Evolutionary conservation across 2,797 vertebrate genomes (phyloP), one percentile per base, ranked within the genome.

Genomic region (Trachops cirrhosus): DNA sequence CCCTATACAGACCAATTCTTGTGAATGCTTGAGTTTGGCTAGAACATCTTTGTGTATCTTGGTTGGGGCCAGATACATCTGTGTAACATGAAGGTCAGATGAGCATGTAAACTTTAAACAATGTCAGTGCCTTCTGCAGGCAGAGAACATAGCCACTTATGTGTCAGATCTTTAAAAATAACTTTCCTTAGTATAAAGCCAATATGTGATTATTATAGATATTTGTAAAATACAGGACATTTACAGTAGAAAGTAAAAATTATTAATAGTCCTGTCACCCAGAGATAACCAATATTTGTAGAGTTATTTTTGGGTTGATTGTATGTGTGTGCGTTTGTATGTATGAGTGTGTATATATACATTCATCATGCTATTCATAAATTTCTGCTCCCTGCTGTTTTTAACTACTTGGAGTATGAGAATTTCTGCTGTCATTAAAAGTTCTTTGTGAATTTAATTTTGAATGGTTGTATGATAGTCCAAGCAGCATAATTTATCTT

Each of bases 391-490:
- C 26, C 70, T 89, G 10, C 10, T 79, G 24, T 71, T 62, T 80
- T 34, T 52, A 89, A 79, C 22, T 48, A 78, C 6, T 6, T 21
- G 64, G 62, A 83, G 4, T 73, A 5, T 52, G 44, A 83, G 21
- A 52, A 88, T 75, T 71, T 79, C 52, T 82, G 24, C 50, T 68
- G 12, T 37, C 26, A 89, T 82, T 92, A 34, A 62, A 78, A 62
- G 4, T 89, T 86, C 44, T 78, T 84, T 57, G n/a, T 90, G 70
- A 89, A 67, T 78, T 32, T 86, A 74, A 90, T 79, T 94, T 92
- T 39, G n/a, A 77, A 57, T 57, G 14, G 9, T 57, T 34, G 16
- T 32, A 74, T 41, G 64, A 67, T 39, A 82, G 26, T 11, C 12
- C 9, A 22, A 39, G 24, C 21, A 62, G 19, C 22, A 37, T 48